These are phyloP conservation scores for Labeo calbasu DNA, from an alignment of 2,797 vertebrate species.

Conservation along the genomic window DNA sequence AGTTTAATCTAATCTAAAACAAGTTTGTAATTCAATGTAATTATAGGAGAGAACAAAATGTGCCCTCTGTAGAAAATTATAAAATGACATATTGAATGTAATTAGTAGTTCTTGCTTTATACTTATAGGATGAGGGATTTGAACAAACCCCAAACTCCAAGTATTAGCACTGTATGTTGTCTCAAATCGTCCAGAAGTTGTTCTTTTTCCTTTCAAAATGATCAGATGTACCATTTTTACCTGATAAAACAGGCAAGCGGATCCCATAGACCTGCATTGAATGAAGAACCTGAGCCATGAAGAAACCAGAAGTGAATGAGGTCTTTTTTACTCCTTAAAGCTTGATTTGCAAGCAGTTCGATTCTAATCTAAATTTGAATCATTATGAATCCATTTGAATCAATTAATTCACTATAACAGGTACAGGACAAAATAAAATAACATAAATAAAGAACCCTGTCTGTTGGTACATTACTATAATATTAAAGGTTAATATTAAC, in stretches of 20 bases:
- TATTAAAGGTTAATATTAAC: too few species aligned
- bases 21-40: slow-evolving; percentile 11
- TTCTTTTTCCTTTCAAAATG: neutral
- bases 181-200: neutral
- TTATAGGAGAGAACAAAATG: neutral
- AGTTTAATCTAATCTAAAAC: slow-evolving; percentile 30
- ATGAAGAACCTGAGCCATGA: neutral
- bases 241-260: too few species aligned
- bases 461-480: too few species aligned
- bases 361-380: neutral
- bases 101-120: neutral
- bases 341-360: neutral
- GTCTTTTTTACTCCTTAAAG: neutral
- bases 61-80: slow-evolving; percentile 9
- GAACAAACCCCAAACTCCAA: neutral
- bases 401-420: neutral
- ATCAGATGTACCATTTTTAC: neutral
- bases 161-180: slow-evolving; percentile 2
- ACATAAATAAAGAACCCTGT: too few species aligned
- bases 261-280: neutral
- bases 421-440: too few species aligned
- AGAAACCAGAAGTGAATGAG: neutral
- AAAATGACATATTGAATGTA: slow-evolving; percentile 19
- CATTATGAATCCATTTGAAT: neutral
- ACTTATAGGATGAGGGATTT: neutral